Percentiles rank a stretch among this genome's conserved stretches.
Evolutionary conservation across 2,113 vertebrate species (phyloP).

Genomic region (Corydoras maculifer): DNA sequence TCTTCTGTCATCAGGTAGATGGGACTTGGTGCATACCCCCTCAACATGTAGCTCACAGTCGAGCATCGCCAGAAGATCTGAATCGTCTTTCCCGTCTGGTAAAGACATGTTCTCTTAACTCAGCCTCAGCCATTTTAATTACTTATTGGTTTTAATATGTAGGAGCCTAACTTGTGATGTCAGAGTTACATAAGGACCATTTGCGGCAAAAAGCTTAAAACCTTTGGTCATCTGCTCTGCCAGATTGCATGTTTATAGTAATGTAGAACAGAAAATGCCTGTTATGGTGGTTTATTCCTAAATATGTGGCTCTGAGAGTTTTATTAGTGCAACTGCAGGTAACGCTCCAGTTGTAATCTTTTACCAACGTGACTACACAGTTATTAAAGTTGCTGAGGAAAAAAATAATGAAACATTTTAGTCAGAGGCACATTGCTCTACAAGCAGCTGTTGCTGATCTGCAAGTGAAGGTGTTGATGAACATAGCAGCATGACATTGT

Average conservation of each 20-base stretch:
- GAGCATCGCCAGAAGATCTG: constrained; percentile 62
- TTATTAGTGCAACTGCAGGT: constrained; percentile 30
- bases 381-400: too few species aligned
- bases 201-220: constrained; percentile 17
- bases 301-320: constrained; percentile 12
- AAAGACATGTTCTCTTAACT: constrained; percentile 1
- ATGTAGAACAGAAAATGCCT: constrained; percentile 18
- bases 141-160: too few species aligned
- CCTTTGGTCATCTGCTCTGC: constrained; percentile 14
- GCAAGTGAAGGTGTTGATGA: constrained; percentile 1
- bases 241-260: constrained; percentile 24
- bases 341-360: background rate
- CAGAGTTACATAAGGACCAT: constrained; percentile 5
- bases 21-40: constrained; percentile 45
- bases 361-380: too few species aligned
- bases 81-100: constrained; percentile 64
- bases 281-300: constrained; percentile 21
- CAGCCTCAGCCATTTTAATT: background rate
- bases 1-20: constrained; percentile 39
- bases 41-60: constrained; percentile 38
- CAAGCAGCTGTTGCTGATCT: constrained; percentile 31
- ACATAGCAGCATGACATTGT: background rate
- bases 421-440: background rate
- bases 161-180: constrained; percentile 18
- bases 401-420: too few species aligned